These are phyloP conservation scores for Melanerpes formicivorus DNA, from an alignment of 2,113 vertebrate genomes.

Conservation along the genomic window DNA sequence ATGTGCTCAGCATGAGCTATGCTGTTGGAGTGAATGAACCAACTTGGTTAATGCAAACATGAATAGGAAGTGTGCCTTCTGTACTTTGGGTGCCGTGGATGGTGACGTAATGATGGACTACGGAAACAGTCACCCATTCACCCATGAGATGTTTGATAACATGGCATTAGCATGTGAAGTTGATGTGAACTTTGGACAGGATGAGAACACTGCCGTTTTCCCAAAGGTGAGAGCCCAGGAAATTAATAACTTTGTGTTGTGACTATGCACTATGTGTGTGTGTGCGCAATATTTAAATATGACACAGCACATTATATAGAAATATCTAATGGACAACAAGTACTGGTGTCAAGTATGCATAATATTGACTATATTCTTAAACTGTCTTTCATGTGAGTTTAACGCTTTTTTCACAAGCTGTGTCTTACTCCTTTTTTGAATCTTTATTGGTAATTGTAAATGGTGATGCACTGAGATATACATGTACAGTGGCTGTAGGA, in stretches of 20 bases:
- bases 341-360: not conserved
- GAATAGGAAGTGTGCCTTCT: not conserved
- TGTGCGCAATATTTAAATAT: not conserved
- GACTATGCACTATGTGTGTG: not conserved
- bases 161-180: too few species aligned
- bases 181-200: not conserved
- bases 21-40: accelerated
- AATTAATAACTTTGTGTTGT: not conserved
- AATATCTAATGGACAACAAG: not conserved
- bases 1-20: not conserved
- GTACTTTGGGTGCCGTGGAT: accelerated
- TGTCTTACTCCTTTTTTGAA: not conserved
- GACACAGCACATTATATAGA: not conserved
- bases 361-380: not conserved
- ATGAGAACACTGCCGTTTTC: not conserved
- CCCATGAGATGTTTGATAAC: too few species aligned
- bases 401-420: not conserved
- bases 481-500: not conserved
- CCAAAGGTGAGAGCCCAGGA: not conserved
- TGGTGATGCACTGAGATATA: not conserved
- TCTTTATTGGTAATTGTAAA: not conserved
- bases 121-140: not conserved
- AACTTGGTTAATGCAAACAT: not conserved
- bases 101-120: not conserved
- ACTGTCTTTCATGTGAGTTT: not conserved